Evolutionary conservation across 2,888 invertebrate species (phyloP).

Genomic region (Ceratothoa steindachneri): DNA sequence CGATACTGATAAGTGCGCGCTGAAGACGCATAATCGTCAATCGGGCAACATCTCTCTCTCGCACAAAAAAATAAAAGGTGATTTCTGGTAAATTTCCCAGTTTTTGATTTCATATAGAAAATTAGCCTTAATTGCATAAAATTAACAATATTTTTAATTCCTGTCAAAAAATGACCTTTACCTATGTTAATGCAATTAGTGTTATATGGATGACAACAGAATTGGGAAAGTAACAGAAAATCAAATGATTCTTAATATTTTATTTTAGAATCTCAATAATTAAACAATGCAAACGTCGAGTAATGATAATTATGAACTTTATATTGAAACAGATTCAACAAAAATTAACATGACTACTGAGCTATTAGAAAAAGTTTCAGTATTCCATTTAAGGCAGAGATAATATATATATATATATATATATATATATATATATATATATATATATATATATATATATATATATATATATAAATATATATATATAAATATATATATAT

Average conservation of each 20-base stretch:
- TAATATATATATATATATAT: background rate
- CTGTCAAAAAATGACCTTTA: no score
- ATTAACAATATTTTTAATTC: no score
- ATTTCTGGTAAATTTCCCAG: no score
- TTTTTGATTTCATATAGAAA: no score
- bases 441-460: background rate
- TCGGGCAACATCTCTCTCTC: no score
- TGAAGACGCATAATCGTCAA: no score
- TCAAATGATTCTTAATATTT: slow-evolving; percentile 47
- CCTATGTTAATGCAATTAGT: no score
- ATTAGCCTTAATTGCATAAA: no score
- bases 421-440: background rate
- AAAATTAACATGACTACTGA: slow-evolving; percentile 9
- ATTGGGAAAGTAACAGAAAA: no score
- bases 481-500: background rate
- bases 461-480: background rate
- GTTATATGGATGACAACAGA: no score
- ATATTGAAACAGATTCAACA: slow-evolving; percentile 9
- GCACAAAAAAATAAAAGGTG: no score
- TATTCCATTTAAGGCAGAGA: slow-evolving; percentile 8
- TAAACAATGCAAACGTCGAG: slow-evolving; percentile 48
- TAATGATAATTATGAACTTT: background rate
- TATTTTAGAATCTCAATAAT: slow-evolving; percentile 48
- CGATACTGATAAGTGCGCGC: no score
- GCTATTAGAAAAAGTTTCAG: slow-evolving; percentile 10